A percentile compares a stretch with the other conserved stretches of the same genome.
Evolutionary conservation across 2,888 invertebrate genomes (phyloP).

Genomic region (Chromoteleia sp.): DNA sequence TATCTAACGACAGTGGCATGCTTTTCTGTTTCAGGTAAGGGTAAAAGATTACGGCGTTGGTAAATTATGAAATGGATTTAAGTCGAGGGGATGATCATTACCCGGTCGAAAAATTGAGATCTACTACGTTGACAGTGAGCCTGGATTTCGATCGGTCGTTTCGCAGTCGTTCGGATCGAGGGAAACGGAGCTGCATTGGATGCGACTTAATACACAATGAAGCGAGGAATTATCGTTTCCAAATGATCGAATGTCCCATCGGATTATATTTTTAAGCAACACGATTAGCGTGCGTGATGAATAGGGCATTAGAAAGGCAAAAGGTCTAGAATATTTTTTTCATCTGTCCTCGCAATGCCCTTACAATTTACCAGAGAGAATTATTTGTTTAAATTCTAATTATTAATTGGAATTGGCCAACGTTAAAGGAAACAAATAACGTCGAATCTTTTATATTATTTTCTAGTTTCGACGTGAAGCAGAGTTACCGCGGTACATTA

Average conservation of each 20-base stretch:
- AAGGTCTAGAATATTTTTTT: constrained; percentile 5
- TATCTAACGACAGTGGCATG: constrained; percentile 7
- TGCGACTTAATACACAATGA: constrained; percentile 1
- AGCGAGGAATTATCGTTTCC: constrained; percentile 16
- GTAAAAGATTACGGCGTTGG: constrained; percentile 15
- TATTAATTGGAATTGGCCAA: too few species aligned
- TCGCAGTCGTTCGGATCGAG: constrained; percentile 26
- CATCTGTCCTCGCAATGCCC: background rate
- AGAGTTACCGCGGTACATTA: too few species aligned
- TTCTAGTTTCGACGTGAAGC: too few species aligned
- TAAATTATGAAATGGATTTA: constrained; percentile 58
- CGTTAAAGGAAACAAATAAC: too few species aligned
- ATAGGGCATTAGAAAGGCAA: background rate
- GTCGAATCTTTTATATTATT: too few species aligned
- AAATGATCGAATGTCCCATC: constrained; percentile 31
- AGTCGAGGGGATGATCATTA: constrained; percentile 58
- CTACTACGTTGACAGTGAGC: constrained; percentile 38
- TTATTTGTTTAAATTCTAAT: too few species aligned
- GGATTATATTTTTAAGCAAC: constrained; percentile 39
- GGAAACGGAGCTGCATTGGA: constrained; percentile 6
- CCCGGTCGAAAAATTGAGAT: constrained; percentile 62
- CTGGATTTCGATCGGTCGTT: constrained; percentile 38
- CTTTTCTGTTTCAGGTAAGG: constrained; percentile 61
- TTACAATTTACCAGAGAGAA: background rate
- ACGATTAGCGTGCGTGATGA: constrained; percentile 23